Evolutionary conservation across 2,797 vertebrate species (phyloP), one percentile per base, ranked within the genome.

Genomic region (Austrolebias charrua): DNA sequence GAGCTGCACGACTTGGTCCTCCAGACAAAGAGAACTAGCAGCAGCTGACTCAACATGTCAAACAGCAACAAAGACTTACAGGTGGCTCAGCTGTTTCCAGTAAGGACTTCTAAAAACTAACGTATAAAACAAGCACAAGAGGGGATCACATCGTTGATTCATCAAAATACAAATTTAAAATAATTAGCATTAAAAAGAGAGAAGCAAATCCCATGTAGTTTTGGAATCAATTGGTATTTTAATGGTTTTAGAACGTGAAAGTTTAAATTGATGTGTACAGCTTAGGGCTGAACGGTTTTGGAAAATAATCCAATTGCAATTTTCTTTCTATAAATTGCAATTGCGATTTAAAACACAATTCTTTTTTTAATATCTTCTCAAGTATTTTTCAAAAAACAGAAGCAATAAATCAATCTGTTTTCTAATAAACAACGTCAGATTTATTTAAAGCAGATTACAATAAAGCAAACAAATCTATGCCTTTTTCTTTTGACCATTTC

Each of bases 1-100:
- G 69, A 49, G 69, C 75, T 74, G 79, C 72, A 80, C 66, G 79
- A 84, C 82, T 81, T 83, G 71, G 73, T 40, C 38, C 77, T 70
- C 71, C 84, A 89, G 80, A 88, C 86, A 88, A 88, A 88, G 84
- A 84, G 60, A 81, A 75, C 66, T 63, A 67, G 74, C 52, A 60
- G 71, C 73, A 79, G 73, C 73, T 79, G 55, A n/a, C 73, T 69
- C 60, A 60, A 58, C 56, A 42, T 10, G 6, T 47, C 33, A 13
- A 60, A 65, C 24, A 24, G 3, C 24, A 62, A 58, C 24, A 54
- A 51, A 60, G 45, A 56, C 46, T 63, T n/a, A 1, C 11, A 47
- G 19, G 56, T 44, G 42, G 24, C n/a, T 13, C 35, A 0, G 49
- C 15, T 35, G 1, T n/a, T 55, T 48, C 18, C 0, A 33, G 51